These are phyloP conservation scores for Pituophis catenifer DNA, from an alignment of 2,113 vertebrate species.

Conservation along the genomic window DNA sequence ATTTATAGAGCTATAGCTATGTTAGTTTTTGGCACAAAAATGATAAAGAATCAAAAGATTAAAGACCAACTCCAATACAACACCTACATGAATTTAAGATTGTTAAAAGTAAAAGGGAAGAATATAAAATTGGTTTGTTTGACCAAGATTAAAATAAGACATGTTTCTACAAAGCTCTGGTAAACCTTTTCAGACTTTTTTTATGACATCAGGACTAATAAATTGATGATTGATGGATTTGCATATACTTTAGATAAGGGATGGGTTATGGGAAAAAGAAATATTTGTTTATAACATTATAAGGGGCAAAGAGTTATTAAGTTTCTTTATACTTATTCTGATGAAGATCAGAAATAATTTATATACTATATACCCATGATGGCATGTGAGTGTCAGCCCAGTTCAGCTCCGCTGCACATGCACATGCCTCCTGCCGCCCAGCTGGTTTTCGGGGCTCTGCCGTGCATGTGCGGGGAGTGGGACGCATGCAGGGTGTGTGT, in stretches of 20 bases:
- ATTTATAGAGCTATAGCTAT: neutral
- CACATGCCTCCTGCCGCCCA: no score
- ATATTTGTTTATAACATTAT: neutral
- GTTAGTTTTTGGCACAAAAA: neutral
- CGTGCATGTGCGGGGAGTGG: no score
- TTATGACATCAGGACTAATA: neutral
- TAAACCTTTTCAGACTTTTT: neutral
- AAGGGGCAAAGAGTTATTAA: neutral
- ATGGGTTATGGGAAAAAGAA: neutral
- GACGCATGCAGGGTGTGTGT: no score
- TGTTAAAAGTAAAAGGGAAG: neutral
- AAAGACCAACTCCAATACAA: neutral
- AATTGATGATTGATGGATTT: neutral
- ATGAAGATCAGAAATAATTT: neutral
- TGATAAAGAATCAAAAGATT: neutral
- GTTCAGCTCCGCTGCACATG: no score
- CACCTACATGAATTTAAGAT: neutral
- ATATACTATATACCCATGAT: neutral
- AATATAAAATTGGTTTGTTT: neutral
- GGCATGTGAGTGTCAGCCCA: no score
- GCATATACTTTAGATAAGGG: neutral
- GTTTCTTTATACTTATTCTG: neutral
- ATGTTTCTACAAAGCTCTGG: neutral
- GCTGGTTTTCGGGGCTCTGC: no score
- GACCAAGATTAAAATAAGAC: neutral